phyloP scores from a whole-genome alignment of 2,888 invertebrate species.

The Sarcophaga caerulescens region DNA sequence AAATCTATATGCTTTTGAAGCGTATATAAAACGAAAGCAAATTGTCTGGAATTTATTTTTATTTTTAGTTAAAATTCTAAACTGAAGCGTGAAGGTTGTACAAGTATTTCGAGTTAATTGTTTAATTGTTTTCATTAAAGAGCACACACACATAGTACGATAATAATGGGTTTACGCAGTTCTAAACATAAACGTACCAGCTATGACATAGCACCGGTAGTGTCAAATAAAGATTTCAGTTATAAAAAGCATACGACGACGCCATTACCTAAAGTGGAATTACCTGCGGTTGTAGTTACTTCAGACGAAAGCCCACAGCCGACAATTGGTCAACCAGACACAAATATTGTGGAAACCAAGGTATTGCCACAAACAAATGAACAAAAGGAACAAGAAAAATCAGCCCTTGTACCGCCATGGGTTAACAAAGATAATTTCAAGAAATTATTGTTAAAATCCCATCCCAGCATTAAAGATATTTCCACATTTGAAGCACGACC shows the following conservation, averaged over 20 bases:
- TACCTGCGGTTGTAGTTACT: not conserved
- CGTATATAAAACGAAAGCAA: not conserved
- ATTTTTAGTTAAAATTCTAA: conserved; percentile 28
- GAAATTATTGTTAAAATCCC: conserved; percentile 69
- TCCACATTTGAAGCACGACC: conserved; percentile 69
- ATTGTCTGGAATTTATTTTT: conserved; percentile 1
- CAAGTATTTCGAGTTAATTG: not conserved
- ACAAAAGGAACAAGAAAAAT: not conserved
- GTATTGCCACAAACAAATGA: not conserved
- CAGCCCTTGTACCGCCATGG: conserved; percentile 71
- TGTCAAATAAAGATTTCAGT: conserved; percentile 48
- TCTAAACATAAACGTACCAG: conserved; percentile 69
- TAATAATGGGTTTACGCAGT: conserved; percentile 69
- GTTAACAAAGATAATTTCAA: conserved; percentile 72
- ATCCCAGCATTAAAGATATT: conserved; percentile 70
- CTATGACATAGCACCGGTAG: conserved; percentile 67
- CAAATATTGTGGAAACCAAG: not conserved
- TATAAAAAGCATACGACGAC: conserved; percentile 19
- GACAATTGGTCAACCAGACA: not conserved
- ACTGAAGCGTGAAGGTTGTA: conserved; percentile 42
- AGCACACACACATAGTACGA: not conserved
- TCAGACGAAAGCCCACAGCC: not conserved
- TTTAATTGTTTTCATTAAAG: not conserved
- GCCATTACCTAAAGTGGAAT: conserved; percentile 16
- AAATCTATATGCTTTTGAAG: not conserved